Base-by-base conservation (phyloP, 2,113 vertebrate species). In the Gobiocypris rarus region DNA sequence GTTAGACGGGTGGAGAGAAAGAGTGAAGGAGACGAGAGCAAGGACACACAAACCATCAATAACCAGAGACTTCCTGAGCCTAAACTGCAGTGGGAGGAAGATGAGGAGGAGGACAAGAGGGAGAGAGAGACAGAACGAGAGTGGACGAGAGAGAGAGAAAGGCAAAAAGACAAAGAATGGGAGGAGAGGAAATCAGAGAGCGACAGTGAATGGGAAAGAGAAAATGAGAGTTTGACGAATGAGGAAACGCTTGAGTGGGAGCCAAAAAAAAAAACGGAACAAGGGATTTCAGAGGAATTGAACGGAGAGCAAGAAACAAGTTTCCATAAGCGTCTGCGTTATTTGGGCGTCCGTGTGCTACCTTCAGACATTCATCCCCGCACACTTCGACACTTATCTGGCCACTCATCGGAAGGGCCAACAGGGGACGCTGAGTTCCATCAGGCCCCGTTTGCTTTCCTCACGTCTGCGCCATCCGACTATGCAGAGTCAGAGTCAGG, bases 401-500 rank as follows among this genome's bases (percentile, higher is more conserved):
- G 24, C n/a, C 15, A 17, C n/a, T 70, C 61, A 22, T 59, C 24
- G 34, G 50, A 79, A n/a, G 34, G 22, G 38, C 61, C 31, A 0
- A 5, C 4, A 26, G 50, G 26, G 9, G 14, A 13, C 48, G 10
- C 24, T 50, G 41, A 52, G 17, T 71, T 59, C 56, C 26, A 38
- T 65, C 45, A 6, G 56, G n/a, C 73, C 13, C 71, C 76, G 2
- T 86, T 87, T 67, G 76, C 73, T 56, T 89, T 86, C 59, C 88
- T 89, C 48, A 67, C 83, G 24, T 74, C 77, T 59, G 59, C 4
- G 2, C 28, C 67, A 17, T 69, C 74, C 1, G 76, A 77, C 54
- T 45, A 67, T 38, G 14, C 50, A 19, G 70, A 83, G 19, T 71
- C 85, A 1, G 76, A 85, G 34, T 79, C 82, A 50, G 82, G 71